phyloP scores from a whole-genome alignment of 2,888 invertebrate genomes.

The Clitarchus hookeri region DNA sequence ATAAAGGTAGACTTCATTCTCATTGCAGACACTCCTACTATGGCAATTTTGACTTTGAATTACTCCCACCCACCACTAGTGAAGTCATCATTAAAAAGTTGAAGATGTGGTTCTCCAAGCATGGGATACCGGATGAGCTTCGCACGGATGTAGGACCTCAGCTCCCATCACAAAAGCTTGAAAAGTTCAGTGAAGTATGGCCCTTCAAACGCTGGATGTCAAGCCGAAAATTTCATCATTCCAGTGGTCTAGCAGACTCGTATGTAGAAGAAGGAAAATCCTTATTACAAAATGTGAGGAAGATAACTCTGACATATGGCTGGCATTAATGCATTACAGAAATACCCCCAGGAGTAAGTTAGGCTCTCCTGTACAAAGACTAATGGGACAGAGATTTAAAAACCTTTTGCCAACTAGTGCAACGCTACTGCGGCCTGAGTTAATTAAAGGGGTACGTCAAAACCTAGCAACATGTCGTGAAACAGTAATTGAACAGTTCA shows the following conservation, averaged over 20 bases:
- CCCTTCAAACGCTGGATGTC: not conserved
- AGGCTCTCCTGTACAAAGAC: not conserved
- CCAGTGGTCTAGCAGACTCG: not conserved
- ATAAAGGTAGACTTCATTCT: not conserved
- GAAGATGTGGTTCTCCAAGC: not conserved
- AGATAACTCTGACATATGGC: not conserved
- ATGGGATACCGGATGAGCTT: not conserved
- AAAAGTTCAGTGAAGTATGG: not conserved
- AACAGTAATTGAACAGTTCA: not conserved
- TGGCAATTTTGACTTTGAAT: not conserved
- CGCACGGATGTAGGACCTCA: not conserved
- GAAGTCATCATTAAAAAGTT: not conserved
- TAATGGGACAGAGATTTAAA: not conserved
- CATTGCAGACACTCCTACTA: not conserved
- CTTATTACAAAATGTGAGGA: not conserved
- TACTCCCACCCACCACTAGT: not conserved
- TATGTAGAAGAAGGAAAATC: not conserved
- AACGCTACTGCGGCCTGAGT: not conserved
- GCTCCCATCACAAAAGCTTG: not conserved
- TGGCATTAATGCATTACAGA: not conserved
- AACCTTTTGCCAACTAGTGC: not conserved
- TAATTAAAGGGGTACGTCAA: not conserved
- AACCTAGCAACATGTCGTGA: not conserved
- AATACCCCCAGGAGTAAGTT: not conserved
- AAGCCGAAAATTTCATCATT: not conserved